phyloP scores from a whole-genome alignment of 2,888 invertebrate species.

The Chymomyza caudatula region DNA sequence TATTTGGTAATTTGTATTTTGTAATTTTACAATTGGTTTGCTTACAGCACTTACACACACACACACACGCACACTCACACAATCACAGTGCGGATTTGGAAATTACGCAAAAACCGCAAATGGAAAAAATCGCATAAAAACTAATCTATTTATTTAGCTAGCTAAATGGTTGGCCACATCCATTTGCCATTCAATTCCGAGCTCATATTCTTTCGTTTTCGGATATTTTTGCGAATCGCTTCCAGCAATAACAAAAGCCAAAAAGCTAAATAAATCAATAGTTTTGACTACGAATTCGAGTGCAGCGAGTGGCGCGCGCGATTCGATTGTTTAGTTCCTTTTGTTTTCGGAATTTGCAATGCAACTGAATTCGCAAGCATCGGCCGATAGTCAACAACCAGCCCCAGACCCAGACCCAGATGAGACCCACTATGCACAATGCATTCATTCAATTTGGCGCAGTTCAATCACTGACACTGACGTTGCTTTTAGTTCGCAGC shows the following conservation, averaged over 20 bases:
- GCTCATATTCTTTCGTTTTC: neutral
- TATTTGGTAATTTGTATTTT: constrained; percentile 21
- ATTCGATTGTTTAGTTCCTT: constrained; percentile 31
- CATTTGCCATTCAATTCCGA: constrained; percentile 34
- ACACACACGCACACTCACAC: constrained; percentile 17
- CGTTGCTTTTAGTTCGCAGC: neutral
- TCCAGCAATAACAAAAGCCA: neutral
- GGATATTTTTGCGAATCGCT: constrained; percentile 5
- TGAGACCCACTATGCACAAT: constrained; percentile 40
- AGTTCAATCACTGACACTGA: constrained; percentile 25
- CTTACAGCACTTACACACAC: neutral
- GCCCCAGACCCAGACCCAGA: neutral
- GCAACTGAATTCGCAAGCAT: constrained; percentile 53
- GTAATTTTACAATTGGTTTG: constrained; percentile 45
- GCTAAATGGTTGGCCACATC: constrained; percentile 17
- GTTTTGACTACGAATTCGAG: neutral
- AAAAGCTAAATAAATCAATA: neutral
- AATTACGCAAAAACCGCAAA: constrained; percentile 33
- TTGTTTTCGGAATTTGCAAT: constrained; percentile 55
- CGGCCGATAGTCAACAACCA: neutral
- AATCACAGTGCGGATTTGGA: constrained; percentile 44
- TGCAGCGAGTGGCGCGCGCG: neutral
- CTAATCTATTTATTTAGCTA: constrained; percentile 66
- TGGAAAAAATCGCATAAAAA: constrained; percentile 43
- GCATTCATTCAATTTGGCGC: constrained; percentile 48